Evolutionary conservation across 2,797 vertebrate genomes (phyloP), one percentile per base, ranked within the genome.

Genomic region (Rhyacichthys aspro): DNA sequence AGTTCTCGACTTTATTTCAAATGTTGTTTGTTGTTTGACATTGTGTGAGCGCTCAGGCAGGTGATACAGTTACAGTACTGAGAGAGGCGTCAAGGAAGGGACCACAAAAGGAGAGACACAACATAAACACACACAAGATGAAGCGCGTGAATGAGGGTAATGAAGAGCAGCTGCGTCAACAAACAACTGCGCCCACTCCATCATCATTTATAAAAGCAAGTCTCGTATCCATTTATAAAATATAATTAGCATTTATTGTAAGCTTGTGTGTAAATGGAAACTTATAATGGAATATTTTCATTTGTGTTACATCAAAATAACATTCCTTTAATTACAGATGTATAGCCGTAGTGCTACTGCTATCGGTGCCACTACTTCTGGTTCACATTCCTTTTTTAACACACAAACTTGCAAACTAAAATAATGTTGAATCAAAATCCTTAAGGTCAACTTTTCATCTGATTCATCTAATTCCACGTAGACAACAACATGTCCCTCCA

Each of bases 141-240:
- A 71, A 72, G 63, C 19, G 18, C 34, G 15, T 50, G 52, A 67
- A 63, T 43, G 38, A 5, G 14, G 42, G 11, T 18, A 43, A 66
- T 74, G 12, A 62, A 74, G 78, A 43, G 9, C 37, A 55, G 59
- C 12, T 14, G 42, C 39, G 50, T 52, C 56, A 68, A 49, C 28
- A 60, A 65, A 43, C 7, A 43, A 42, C 52, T 42, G 32, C 0
- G 8, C 8, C 7, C 4, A 28, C 23, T 5, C 7, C 23, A 5
- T 23, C 10, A 36, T 53, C 34, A 53, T 53, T 52, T 16, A 38
- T 14, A 14, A 52, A 38, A 38, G 49, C 11, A 17, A 52, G 19
- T 50, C 34, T 38, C 17, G 18, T 38, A 18, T 19, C 34, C 10
- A 18, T 38, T 17, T 18, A 39, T 23, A 8, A 8, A 53, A 39